Conservation (phyloP, 2,888 invertebrate genomes). For the Leptogaster cylindrica region DNA sequence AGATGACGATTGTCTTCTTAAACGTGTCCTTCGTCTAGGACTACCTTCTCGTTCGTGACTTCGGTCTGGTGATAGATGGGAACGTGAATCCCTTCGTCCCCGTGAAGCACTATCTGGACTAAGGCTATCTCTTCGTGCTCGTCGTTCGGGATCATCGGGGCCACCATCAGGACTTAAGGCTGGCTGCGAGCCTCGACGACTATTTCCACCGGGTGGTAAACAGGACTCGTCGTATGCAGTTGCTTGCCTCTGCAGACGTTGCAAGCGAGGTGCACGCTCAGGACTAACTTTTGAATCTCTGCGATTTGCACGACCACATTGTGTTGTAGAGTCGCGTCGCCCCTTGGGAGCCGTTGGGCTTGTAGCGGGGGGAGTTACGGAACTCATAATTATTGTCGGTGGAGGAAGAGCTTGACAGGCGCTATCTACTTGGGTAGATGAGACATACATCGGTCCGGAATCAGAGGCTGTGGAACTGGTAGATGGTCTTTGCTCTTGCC, state of each 20-base stretch:
- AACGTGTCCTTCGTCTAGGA: slow-evolving; percentile 73
- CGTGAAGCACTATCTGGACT: slow-evolving; percentile 88
- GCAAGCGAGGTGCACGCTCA: slow-evolving; percentile 68
- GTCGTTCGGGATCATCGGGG: slow-evolving; percentile 72
- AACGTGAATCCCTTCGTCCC: slow-evolving; percentile 75
- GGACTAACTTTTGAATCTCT: slow-evolving; percentile 75
- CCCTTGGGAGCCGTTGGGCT: slow-evolving; percentile 74
- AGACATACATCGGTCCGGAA: slow-evolving; percentile 65
- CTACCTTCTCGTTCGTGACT: slow-evolving; percentile 81
- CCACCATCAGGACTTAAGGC: slow-evolving; percentile 83
- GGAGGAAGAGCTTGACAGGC: slow-evolving; percentile 70
- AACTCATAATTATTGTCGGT: slow-evolving; percentile 82
- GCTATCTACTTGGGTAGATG: slow-evolving; percentile 65
- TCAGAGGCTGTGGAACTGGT: slow-evolving; percentile 77
- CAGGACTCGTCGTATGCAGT: slow-evolving; percentile 88
- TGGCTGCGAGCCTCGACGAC: slow-evolving; percentile 81
- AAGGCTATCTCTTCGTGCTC: slow-evolving; percentile 82
- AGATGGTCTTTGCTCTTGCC: slow-evolving; percentile 72
- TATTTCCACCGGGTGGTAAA: slow-evolving; percentile 72
- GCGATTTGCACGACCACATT: slow-evolving; percentile 73
- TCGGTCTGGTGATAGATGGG: slow-evolving; percentile 81
- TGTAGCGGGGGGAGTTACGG: slow-evolving; percentile 82
- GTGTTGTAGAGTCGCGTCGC: slow-evolving; percentile 83
- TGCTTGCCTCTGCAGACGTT: slow-evolving; percentile 81
- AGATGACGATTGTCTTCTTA: slow-evolving; percentile 81